Evolutionary conservation across 2,888 invertebrate species (phyloP).

Genomic region (Ligdia adustata): DNA sequence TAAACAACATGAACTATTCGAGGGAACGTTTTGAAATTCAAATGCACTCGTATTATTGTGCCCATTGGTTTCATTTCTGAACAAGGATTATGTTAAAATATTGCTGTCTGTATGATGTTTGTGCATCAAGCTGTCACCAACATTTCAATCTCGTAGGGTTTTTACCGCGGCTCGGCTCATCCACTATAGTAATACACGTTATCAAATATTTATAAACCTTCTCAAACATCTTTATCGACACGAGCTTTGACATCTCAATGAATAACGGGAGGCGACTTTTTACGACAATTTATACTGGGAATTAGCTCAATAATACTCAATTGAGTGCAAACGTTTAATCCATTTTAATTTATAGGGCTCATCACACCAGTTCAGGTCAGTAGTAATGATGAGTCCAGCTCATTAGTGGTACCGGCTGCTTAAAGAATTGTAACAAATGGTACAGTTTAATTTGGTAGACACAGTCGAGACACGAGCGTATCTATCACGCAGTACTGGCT

Average conservation of each 20-base stretch:
- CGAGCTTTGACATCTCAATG: constrained; percentile 66
- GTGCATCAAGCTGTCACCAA: constrained; percentile 81
- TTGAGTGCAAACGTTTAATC: constrained; percentile 14
- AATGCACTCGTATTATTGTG: constrained; percentile 74
- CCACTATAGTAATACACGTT: constrained; percentile 58
- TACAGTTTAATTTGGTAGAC: constrained; percentile 82
- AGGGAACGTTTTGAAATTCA: constrained; percentile 78
- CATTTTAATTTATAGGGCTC: constrained; percentile 25
- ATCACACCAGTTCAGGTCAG: constrained; percentile 34
- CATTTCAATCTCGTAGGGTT: constrained; percentile 78
- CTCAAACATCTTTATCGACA: constrained; percentile 81
- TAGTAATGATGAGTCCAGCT: constrained; percentile 55
- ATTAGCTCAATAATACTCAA: not conserved
- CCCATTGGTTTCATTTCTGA: constrained; percentile 73
- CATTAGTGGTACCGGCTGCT: constrained; percentile 71
- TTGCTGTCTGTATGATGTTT: constrained; percentile 77
- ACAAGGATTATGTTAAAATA: constrained; percentile 83
- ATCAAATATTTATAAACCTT: constrained; percentile 77
- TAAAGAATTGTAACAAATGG: constrained; percentile 79
- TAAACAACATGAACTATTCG: constrained; percentile 71
- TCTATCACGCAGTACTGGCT: constrained; percentile 79
- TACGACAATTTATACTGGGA: constrained; percentile 46
- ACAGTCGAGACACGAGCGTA: constrained; percentile 75
- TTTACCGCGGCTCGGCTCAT: constrained; percentile 71
- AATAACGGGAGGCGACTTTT: constrained; percentile 63